Base-by-base conservation (phyloP, 2,113 vertebrate genomes). In the Melanerpes aurifrons region DNA sequence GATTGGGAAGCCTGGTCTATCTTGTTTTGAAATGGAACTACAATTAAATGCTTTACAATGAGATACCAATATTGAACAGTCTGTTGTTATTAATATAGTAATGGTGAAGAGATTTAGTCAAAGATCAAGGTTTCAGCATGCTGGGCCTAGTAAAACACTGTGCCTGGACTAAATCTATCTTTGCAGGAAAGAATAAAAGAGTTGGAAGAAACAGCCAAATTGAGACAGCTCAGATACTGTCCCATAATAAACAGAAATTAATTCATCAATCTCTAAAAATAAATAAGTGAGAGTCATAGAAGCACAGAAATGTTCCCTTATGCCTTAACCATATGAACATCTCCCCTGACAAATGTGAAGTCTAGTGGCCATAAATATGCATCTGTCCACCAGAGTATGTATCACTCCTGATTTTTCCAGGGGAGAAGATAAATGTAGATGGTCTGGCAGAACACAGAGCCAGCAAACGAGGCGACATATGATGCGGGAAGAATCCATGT, bases 391-490 rank as follows among this genome's bases (percentile, higher is more conserved):
- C 1, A 3, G 28, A 9, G 4, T 67, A 25, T 56, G 37, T 73
- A 47, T 20, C 28, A 59, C 3, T 6, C 25, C 59, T 43, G 48
- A 17, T 82, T 64, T 35, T 82, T 37, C 25, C 35, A 70, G 22
- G 40, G 29, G 5, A 85, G 26, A 54, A 37, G 40, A 32, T 87
- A 58, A 87, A 45, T 63, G 47, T 29, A 26, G 32, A 35, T 1
- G 0, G 7, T 31, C 22, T 78, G 56, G n/a, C 45, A 63, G 53
- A 77, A 50, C 19, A 43, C 21, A 64, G 59, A 37, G 26, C 43
- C n/a, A 37, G 64, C 47, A 73, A 85, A 50, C 0, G 0, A 13
- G 14, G 26, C 10, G 47, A 28, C 6, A 2, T 24, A 31, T 0
- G 2, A 31, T 15, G 57, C 2, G 4, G 31, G 14, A 89, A 31